phyloP scores from a whole-genome alignment of 2,888 invertebrate species.

The Sicus ferrugineus region DNA sequence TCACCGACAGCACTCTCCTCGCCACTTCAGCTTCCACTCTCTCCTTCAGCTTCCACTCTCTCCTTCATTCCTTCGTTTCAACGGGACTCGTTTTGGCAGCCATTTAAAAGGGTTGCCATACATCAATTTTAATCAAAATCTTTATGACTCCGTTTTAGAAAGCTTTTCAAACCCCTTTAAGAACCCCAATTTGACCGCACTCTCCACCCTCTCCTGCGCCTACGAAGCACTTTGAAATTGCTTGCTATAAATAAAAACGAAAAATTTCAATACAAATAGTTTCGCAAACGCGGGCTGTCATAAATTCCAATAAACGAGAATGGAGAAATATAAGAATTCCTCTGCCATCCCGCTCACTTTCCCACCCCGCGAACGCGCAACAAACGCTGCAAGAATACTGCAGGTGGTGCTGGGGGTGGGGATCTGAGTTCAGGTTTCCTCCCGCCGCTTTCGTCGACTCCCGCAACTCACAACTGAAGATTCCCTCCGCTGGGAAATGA shows the following conservation, averaged over 20 bases:
- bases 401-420: background rate
- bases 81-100: constrained; percentile 13
- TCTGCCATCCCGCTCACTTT: no score
- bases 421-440: background rate
- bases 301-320: constrained; percentile 20
- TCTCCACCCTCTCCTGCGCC: background rate
- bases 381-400: background rate
- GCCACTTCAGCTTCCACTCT: background rate
- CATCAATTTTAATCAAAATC: background rate
- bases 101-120: constrained; percentile 19
- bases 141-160: constrained; percentile 23
- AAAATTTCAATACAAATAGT: constrained; percentile 29
- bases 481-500: background rate
- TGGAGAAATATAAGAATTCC: no score
- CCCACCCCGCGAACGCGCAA: background rate
- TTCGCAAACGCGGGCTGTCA: constrained; percentile 12
- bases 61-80: background rate
- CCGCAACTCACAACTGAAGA: background rate
- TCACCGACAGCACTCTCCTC: background rate
- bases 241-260: constrained; percentile 18
- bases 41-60: background rate
- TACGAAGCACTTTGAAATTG: background rate
- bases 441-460: background rate
- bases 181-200: no score
- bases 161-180: no score